Conservation (phyloP, 2,888 invertebrate species). For the Stramonita haemastoma region DNA sequence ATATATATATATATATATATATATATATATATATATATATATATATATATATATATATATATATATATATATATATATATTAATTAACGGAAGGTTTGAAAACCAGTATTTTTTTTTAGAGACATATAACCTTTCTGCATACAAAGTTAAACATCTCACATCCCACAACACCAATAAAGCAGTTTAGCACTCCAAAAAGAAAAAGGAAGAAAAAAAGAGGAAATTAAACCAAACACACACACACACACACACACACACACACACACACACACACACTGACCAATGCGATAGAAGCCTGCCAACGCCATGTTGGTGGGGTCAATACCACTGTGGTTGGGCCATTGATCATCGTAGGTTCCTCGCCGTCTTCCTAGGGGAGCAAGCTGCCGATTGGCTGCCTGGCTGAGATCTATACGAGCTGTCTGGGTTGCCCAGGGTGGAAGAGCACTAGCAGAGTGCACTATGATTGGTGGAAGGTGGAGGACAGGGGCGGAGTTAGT, state of each 20-base stretch:
- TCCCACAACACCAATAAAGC: too few relatives aligned
- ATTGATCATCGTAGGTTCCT: constrained; percentile 4
- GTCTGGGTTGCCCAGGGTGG: constrained; percentile 2
- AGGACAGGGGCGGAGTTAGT: background rate
- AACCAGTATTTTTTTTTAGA: too few relatives aligned
- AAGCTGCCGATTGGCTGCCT: background rate
- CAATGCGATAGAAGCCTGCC: constrained; percentile 15
- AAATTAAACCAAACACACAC: too few relatives aligned
- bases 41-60: too few relatives aligned
- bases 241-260: background rate
- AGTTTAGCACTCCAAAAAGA: too few relatives aligned
- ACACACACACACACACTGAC: background rate
- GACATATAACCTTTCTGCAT: too few relatives aligned
- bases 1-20: too few relatives aligned
- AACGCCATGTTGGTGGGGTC: constrained; percentile 6
- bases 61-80: too few relatives aligned
- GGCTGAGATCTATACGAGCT: constrained; percentile 12
- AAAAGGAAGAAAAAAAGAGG: too few relatives aligned
- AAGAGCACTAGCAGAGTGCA: background rate
- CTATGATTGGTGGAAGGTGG: constrained; percentile 4
- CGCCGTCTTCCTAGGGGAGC: background rate
- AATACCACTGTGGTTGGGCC: background rate
- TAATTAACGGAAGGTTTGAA: too few relatives aligned
- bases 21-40: too few relatives aligned
- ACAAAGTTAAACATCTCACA: too few relatives aligned